These are phyloP conservation scores for Neofelis nebulosa DNA, from an alignment of 2,113 vertebrate species.

Conservation along the genomic window DNA sequence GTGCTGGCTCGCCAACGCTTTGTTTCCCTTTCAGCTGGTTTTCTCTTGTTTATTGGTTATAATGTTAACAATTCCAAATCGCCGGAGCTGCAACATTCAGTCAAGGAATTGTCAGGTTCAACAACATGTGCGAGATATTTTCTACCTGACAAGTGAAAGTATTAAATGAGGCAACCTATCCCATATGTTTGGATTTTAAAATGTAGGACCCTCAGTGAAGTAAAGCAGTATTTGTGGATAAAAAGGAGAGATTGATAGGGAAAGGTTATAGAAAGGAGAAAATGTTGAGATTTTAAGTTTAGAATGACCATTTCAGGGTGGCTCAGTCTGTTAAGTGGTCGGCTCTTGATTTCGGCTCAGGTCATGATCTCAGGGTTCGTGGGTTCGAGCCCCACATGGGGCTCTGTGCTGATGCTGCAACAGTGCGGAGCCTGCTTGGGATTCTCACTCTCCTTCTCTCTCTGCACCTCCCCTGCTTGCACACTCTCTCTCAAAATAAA, in stretches of 20 bases:
- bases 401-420: too few relatives aligned
- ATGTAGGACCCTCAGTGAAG: neutral
- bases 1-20: neutral
- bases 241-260: neutral
- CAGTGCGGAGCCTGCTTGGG: too few relatives aligned
- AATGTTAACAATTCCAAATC: constrained; percentile 14
- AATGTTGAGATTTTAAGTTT: neutral
- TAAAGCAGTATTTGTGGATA: neutral
- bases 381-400: too few relatives aligned
- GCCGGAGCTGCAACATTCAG: neutral
- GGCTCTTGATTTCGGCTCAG: too few relatives aligned
- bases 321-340: too few relatives aligned
- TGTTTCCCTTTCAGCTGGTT: neutral
- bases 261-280: neutral
- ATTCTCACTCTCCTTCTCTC: too few relatives aligned
- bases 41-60: constrained; percentile 37
- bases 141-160: neutral
- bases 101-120: neutral
- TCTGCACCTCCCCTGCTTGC: too few relatives aligned
- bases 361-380: too few relatives aligned
- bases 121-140: neutral
- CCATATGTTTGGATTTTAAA: neutral
- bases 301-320: neutral
- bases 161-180: neutral
- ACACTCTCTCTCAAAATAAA: too few relatives aligned